Base-by-base conservation (phyloP, 2,113 vertebrate species). In the Cololabis saira region DNA sequence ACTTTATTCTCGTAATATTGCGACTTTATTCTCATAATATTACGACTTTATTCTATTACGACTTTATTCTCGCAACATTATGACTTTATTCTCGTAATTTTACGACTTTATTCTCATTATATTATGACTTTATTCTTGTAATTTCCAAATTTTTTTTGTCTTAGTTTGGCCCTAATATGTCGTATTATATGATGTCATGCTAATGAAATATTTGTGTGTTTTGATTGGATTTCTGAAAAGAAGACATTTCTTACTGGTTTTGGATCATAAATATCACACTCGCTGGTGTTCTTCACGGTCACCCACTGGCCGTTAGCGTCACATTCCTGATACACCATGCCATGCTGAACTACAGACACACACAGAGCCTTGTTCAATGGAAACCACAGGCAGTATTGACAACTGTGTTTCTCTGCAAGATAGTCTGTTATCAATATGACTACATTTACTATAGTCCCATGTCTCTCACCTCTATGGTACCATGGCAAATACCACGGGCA, bases 401-500 rank as follows among this genome's bases (percentile, higher is more conserved):
- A 72, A n/a, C 48, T 61, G 56, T 64, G 40, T 49, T 17, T 63
- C 18, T 61, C 43, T 48, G 16, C 30, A 22, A 17, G 18, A 21
- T 43, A 61, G 40, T 18, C 44, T 61, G 24, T 15, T 27, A 71
- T 14, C 5, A 63, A 2, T 11, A 9, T 6, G 5, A 37, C 16
- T n/a, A 2, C 37, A 59, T 6, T 54, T 48, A 14, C n/a, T 21
- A 33, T 37, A 67, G 12, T 24, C n/a, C 41, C 18, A 12, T 0
- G 27, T 50, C 12, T 56, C 54, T 86, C 80, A 98, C 97, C 97
- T 82, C 94, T 74, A 43, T 90, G 83, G 80, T 95, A 81, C 95
- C 96, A 96, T 14, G 96, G 96, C 30, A 98, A 93, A 78, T 96
- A 98, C 96, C 95, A 96, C 4, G 97, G 97, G 71, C 97, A 98